These are phyloP conservation scores for Dolichallabes microphthalmus DNA, from an alignment of 2,113 vertebrate species.

Conservation along the genomic window DNA sequence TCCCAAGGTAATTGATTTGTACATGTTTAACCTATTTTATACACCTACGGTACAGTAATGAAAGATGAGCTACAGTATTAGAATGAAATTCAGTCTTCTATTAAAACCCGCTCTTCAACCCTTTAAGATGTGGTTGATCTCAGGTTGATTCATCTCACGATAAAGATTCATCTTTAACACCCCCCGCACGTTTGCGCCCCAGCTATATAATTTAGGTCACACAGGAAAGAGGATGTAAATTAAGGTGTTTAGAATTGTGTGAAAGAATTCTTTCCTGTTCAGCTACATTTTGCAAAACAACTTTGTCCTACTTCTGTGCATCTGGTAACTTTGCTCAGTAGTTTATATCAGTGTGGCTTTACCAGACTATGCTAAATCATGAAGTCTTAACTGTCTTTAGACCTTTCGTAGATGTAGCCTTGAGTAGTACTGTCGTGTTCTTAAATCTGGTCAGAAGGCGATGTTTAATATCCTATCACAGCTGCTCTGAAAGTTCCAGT, in stretches of 20 bases:
- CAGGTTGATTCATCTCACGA: conserved; percentile 38
- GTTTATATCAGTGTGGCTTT: neutral
- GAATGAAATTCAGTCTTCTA: conserved; percentile 26
- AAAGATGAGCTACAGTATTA: conserved; percentile 23
- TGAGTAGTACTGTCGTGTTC: neutral
- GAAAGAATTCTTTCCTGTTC: conserved; percentile 57
- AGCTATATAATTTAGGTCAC: conserved; percentile 53
- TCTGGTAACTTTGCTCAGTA: conserved; percentile 25
- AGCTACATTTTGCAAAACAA: conserved; percentile 58
- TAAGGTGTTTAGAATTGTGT: conserved; percentile 43
- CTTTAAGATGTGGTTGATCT: conserved; percentile 43
- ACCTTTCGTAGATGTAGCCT: neutral
- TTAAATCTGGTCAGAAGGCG: neutral
- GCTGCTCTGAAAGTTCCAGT: neutral
- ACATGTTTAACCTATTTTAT: conserved; percentile 28
- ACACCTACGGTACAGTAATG: conserved; percentile 47
- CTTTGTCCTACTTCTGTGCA: conserved; percentile 60
- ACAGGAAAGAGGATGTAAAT: conserved; percentile 47
- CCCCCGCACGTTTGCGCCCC: conserved; percentile 17
- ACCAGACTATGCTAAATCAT: conserved; percentile 15
- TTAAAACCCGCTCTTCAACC: neutral
- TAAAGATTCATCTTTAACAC: neutral
- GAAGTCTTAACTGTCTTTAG: neutral
- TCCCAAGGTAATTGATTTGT: conserved; percentile 58
- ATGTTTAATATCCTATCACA: neutral